phyloP scores from a whole-genome alignment of 2,888 invertebrate species.

The Smittia sp. region DNA sequence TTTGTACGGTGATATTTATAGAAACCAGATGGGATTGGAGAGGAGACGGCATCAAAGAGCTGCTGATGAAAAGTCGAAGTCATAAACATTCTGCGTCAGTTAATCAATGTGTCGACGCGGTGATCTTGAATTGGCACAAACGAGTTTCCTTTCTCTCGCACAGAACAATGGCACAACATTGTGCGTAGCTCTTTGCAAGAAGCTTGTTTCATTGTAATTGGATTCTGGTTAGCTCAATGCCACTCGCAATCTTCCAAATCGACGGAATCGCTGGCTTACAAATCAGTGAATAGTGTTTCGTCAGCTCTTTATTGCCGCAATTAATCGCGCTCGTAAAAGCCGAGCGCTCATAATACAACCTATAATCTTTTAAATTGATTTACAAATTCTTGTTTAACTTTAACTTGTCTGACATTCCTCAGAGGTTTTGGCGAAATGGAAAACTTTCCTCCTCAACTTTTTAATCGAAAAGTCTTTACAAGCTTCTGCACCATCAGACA shows the following conservation, averaged over 20 bases:
- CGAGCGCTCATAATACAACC: neutral
- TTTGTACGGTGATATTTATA: neutral
- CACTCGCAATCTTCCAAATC: too few species aligned
- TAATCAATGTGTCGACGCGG: neutral
- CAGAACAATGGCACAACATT: too few species aligned
- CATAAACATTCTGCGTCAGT: conserved; percentile 9
- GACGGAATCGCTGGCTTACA: too few species aligned
- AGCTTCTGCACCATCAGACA: too few species aligned
- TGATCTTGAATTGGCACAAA: conserved; percentile 7
- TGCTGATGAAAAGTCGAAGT: conserved; percentile 24
- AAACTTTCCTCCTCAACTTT: too few species aligned
- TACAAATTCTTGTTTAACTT: neutral
- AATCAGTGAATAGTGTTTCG: too few species aligned
- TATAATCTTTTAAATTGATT: neutral
- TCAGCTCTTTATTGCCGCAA: neutral
- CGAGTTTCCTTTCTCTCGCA: neutral
- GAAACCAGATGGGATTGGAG: conserved; percentile 15
- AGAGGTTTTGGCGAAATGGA: too few species aligned
- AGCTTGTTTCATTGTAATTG: neutral
- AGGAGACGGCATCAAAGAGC: neutral
- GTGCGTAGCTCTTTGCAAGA: too few species aligned
- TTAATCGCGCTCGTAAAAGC: neutral
- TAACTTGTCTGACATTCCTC: neutral
- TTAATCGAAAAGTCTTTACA: too few species aligned
- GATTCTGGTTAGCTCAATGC: neutral